phyloP scores from a whole-genome alignment of 2,113 vertebrate species.

The Sylvilagus bachmani region DNA sequence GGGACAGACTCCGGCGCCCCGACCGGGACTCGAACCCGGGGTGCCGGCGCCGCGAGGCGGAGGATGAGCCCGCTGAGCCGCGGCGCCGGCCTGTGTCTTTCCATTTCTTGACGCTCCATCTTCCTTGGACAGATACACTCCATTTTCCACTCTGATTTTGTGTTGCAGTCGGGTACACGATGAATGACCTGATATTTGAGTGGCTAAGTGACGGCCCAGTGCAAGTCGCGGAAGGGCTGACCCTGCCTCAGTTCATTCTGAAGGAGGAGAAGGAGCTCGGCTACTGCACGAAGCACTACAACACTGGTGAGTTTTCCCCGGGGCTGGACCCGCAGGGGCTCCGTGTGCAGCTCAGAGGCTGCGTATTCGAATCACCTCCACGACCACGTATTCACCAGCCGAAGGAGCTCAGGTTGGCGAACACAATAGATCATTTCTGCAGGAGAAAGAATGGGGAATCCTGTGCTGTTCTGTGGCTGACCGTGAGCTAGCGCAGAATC shows the following conservation, averaged over 20 bases:
- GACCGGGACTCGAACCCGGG: no score
- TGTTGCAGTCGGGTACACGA: slow-evolving; percentile 97
- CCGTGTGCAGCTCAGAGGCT: neutral
- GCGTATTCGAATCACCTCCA: neutral
- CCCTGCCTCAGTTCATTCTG: slow-evolving; percentile 98
- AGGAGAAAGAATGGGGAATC: neutral
- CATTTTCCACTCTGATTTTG: slow-evolving; percentile 75
- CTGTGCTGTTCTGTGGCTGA: slow-evolving; percentile 30
- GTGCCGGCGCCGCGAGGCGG: no score
- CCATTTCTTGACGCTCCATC: neutral
- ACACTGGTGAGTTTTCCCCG: slow-evolving; percentile 92
- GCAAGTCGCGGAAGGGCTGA: slow-evolving; percentile 97
- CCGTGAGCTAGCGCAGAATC: no score
- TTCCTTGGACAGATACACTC: slow-evolving; percentile 46
- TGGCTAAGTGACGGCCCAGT: slow-evolving; percentile 96
- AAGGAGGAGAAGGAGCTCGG: slow-evolving; percentile 98
- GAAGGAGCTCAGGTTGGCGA: neutral
- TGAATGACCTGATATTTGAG: slow-evolving; percentile 99
- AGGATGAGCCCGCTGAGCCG: no score
- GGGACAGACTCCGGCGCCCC: no score
- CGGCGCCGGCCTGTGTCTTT: slow-evolving; percentile 18
- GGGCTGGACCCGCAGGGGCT: neutral
- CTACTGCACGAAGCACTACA: slow-evolving; percentile 99
- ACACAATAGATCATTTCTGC: neutral
- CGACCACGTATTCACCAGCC: neutral